Percentiles rank a stretch among this genome's conserved stretches.
These are phyloP conservation scores for Drosophila biarmipes DNA, from an alignment of 1,140 invertebrate genomes.

Conservation along the genomic window DNA sequence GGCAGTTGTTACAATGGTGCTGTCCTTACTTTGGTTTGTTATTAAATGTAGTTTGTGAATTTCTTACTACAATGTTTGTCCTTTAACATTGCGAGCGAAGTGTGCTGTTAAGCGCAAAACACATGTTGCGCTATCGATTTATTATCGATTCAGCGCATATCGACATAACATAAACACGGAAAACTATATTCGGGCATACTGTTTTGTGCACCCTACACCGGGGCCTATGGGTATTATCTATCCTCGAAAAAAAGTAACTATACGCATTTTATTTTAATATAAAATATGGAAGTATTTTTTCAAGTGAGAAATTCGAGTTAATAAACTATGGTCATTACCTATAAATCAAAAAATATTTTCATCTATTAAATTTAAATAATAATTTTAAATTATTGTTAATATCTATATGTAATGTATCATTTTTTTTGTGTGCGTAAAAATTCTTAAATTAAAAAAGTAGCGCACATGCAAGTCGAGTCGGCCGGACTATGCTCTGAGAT, in stretches of 20 bases:
- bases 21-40: background rate
- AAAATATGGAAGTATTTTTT: no score
- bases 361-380: no score
- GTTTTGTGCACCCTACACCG: background rate
- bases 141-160: background rate
- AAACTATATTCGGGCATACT: background rate
- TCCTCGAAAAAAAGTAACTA: background rate
- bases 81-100: background rate
- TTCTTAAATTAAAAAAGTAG: background rate
- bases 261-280: background rate
- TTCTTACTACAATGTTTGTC: background rate
- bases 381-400: no score
- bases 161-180: constrained; percentile 1
- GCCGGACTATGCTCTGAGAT: background rate
- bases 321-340: no score
- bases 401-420: no score
- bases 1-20: background rate
- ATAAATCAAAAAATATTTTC: no score
- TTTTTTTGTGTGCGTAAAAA: background rate
- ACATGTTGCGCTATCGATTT: constrained; percentile 7
- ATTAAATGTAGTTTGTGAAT: background rate
- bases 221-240: background rate
- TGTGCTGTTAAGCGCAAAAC: background rate
- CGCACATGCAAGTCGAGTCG: constrained; percentile 3
- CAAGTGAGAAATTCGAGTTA: no score